Evolutionary conservation across 2,113 vertebrate genomes (phyloP).

Genomic region (Raja brachyura): DNA sequence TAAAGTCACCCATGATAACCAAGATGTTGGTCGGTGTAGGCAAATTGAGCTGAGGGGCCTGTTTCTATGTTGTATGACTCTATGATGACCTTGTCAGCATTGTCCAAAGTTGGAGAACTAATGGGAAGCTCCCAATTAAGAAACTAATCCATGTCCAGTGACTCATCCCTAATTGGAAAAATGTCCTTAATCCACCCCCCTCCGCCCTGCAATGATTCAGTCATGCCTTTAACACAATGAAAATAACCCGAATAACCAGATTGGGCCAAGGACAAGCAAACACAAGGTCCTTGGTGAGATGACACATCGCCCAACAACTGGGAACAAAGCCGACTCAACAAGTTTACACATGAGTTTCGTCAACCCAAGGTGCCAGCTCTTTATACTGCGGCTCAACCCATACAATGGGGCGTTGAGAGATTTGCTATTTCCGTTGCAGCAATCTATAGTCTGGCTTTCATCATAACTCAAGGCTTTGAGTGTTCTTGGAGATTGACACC

Average conservation of each 20-base stretch:
- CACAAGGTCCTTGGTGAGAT: background rate
- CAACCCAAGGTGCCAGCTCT: background rate
- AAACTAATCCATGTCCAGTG: background rate
- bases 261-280: background rate
- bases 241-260: background rate
- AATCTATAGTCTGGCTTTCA: background rate
- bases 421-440: background rate
- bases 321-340: background rate
- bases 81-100: too few relatives aligned
- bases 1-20: too few relatives aligned
- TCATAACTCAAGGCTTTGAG: background rate
- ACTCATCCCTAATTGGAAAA: background rate
- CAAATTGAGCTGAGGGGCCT: too few relatives aligned
- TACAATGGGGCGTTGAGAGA: background rate
- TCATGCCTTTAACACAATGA: background rate
- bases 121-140: background rate
- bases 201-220: background rate
- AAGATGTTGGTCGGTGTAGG: too few relatives aligned
- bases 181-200: background rate
- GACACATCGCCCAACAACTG: background rate
- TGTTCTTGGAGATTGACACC: too few relatives aligned
- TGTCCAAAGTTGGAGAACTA: background rate
- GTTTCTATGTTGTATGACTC: too few relatives aligned
- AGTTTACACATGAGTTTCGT: background rate
- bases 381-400: background rate